phyloP scores from a whole-genome alignment of 2,797 vertebrate species.

The Crenuchus spilurus region DNA sequence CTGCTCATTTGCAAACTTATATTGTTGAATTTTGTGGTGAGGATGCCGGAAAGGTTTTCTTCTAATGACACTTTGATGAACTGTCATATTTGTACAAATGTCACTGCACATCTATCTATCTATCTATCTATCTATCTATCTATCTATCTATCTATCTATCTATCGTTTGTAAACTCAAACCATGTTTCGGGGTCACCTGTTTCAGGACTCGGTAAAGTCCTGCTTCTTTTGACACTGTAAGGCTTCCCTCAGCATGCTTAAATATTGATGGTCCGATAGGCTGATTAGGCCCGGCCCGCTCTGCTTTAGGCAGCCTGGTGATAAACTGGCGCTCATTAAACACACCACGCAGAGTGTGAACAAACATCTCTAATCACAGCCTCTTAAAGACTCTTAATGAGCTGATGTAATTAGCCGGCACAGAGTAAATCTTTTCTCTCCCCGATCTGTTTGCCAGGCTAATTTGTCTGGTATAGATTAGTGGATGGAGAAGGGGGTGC shows the following conservation, averaged over 20 bases:
- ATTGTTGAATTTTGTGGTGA: too few relatives aligned
- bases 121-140: too few relatives aligned
- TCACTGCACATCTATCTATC: too few relatives aligned
- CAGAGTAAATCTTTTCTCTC: conserved; percentile 77
- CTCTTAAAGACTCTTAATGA: conserved; percentile 72
- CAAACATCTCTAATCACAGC: conserved; percentile 83
- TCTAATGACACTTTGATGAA: too few relatives aligned
- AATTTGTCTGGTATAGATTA: conserved; percentile 72
- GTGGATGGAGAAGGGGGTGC: conserved; percentile 65
- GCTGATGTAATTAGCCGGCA: conserved; percentile 65
- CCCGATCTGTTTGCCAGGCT: conserved; percentile 69
- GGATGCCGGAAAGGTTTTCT: too few relatives aligned
- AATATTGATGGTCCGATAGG: conserved; percentile 90
- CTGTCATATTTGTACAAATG: too few relatives aligned
- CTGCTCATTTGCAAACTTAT: too few relatives aligned
- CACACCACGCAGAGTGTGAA: conserved; percentile 72
- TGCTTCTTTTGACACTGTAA: conserved; percentile 61
- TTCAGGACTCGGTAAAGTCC: conserved; percentile 16
- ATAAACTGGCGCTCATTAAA: conserved; percentile 64
- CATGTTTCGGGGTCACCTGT: too few relatives aligned
- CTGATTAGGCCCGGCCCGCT: conserved; percentile 72
- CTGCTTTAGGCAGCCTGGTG: conserved; percentile 50
- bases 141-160: not conserved
- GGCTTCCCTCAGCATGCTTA: conserved; percentile 82
- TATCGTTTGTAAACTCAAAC: too few relatives aligned